phyloP scores from a whole-genome alignment of 2,888 invertebrate genomes.

The Pachymerium ferrugineum region DNA sequence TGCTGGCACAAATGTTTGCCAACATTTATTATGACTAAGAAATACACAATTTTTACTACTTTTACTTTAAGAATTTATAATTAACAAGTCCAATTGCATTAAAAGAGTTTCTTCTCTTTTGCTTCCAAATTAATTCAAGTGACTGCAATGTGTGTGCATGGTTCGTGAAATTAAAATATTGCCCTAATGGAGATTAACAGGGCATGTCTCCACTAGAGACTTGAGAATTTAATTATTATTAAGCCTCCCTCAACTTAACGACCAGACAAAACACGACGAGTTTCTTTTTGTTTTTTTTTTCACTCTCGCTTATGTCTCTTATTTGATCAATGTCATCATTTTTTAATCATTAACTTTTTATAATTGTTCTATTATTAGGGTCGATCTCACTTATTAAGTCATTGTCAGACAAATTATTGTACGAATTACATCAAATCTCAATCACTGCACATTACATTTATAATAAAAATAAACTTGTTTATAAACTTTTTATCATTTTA shows the following conservation, averaged over 20 bases:
- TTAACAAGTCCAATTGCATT: conserved; percentile 29
- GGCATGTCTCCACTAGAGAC: conserved; percentile 23
- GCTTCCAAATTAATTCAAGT: conserved; percentile 33
- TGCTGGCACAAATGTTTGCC: conserved; percentile 24
- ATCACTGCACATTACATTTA: no score
- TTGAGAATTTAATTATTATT: conserved; percentile 27
- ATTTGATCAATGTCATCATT: no score
- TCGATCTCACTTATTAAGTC: no score
- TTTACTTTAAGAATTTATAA: conserved; percentile 26
- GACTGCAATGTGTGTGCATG: conserved; percentile 19
- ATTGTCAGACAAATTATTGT: no score
- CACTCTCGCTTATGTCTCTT: no score
- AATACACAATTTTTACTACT: conserved; percentile 22
- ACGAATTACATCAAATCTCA: no score
- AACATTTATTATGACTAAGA: conserved; percentile 20
- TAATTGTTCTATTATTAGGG: no score
- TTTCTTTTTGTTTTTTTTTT: not conserved
- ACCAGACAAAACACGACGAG: conserved; percentile 27
- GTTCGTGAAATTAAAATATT: conserved; percentile 32
- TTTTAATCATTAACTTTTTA: no score
- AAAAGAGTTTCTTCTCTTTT: no score
- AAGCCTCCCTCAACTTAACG: conserved; percentile 20
- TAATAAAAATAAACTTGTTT: no score
- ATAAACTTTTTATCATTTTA: no score
- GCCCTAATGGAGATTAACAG: conserved; percentile 31